Evolutionary conservation across 2,113 vertebrate species (phyloP).

Genomic region (Melanerpes aurifrons): DNA sequence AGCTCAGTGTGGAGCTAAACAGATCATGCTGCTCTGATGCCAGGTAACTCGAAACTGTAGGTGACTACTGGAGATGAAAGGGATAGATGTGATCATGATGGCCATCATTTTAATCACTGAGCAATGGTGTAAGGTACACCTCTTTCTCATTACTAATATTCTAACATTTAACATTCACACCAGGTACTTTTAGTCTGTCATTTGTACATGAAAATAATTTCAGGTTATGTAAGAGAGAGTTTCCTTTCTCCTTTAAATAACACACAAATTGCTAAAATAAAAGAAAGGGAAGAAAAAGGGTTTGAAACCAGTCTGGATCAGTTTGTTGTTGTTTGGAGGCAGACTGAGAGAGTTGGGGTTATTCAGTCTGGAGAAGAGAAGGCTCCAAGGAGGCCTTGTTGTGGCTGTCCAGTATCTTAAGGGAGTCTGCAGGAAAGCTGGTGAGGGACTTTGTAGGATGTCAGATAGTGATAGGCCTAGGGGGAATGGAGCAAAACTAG

Average conservation of each 20-base stretch:
- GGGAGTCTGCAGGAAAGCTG: no score
- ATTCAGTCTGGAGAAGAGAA: no score
- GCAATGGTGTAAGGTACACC: neutral
- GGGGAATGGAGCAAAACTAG: no score
- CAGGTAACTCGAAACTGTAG: slow-evolving; percentile 9
- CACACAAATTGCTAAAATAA: neutral
- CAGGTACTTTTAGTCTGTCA: neutral
- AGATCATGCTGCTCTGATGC: slow-evolving; percentile 9
- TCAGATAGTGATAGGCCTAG: no score
- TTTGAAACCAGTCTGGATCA: neutral
- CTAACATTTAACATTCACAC: neutral
- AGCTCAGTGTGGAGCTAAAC: neutral
- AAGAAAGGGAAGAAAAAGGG: neutral
- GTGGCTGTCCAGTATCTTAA: no score
- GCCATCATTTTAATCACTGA: neutral
- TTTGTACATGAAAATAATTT: neutral
- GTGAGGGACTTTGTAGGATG: no score
- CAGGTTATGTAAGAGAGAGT: neutral
- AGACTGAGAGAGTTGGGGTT: no score
- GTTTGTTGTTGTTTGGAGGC: neutral
- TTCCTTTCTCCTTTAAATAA: neutral
- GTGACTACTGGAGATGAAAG: slow-evolving; percentile 28
- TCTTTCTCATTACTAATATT: neutral
- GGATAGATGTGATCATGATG: neutral
- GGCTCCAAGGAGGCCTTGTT: no score